These are phyloP conservation scores for Bufo bufo DNA, from an alignment of 2,113 vertebrate genomes.

Conservation along the genomic window DNA sequence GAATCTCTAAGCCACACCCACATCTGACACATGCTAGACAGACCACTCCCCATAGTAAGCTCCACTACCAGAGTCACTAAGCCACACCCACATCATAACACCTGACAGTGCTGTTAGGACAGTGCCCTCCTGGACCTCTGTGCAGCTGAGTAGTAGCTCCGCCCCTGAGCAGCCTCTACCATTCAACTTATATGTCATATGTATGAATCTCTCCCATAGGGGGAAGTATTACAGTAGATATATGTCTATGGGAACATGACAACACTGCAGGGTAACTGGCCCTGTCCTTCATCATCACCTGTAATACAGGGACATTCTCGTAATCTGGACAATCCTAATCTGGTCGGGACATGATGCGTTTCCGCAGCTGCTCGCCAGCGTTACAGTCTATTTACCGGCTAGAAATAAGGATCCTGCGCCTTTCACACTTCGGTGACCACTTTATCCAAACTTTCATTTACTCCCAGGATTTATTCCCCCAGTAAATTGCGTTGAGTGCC, in stretches of 20 bases:
- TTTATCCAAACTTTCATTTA: conserved; percentile 52
- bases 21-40: no score
- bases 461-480: conserved; percentile 37
- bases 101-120: no score
- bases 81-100: no score
- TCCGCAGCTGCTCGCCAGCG: not conserved
- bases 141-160: no score
- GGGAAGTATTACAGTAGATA: not conserved
- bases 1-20: no score
- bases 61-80: no score
- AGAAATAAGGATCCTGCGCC: conserved; percentile 13
- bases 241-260: not conserved
- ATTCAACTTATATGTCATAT: not conserved
- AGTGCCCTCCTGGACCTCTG: no score
- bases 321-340: not conserved
- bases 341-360: not conserved
- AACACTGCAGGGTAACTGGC: not conserved
- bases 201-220: not conserved
- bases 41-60: no score
- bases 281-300: not conserved
- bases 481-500: conserved; percentile 46
- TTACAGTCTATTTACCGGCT: conserved; percentile 34
- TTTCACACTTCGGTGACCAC: conserved; percentile 49
- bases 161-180: no score
- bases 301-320: no score